phyloP scores from a whole-genome alignment of 2,113 vertebrate genomes.

The Platysteira castanea region DNA sequence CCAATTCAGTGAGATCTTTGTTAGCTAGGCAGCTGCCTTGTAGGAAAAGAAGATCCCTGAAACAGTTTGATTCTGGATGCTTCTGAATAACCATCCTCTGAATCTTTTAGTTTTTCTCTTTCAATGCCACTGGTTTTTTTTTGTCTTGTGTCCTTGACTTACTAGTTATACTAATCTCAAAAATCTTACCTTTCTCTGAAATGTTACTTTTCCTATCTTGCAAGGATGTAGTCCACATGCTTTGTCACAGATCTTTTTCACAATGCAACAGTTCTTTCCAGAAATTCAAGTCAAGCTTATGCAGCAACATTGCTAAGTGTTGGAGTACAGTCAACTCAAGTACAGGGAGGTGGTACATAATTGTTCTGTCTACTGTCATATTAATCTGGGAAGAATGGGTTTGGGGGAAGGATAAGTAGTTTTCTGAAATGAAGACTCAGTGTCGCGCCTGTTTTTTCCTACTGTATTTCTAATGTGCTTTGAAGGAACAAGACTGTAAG shows the following conservation, averaged over 20 bases:
- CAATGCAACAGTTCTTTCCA: neutral
- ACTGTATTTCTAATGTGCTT: neutral
- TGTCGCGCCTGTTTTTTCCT: neutral
- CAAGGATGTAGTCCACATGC: neutral
- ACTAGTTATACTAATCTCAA: neutral
- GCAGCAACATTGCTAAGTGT: neutral
- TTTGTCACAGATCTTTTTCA: neutral
- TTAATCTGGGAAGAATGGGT: neutral
- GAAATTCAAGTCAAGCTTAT: neutral
- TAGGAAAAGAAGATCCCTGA: neutral
- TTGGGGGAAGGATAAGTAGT: neutral
- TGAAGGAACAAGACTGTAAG: neutral
- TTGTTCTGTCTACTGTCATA: neutral
- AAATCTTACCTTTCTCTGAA: neutral
- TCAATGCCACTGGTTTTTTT: fast-evolving
- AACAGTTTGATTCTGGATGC: neutral
- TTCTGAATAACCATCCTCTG: neutral
- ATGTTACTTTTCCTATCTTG: neutral
- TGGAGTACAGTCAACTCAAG: neutral
- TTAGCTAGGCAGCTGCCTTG: neutral
- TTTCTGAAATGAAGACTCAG: neutral
- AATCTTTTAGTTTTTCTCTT: neutral
- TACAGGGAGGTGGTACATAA: neutral
- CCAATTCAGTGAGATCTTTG: neutral
- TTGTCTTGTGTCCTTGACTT: neutral